A percentile compares a stretch with the other conserved stretches of the same genome.
These are phyloP conservation scores for Hormaphis cornu DNA, from an alignment of 1,140 invertebrate genomes.

Conservation along the genomic window DNA sequence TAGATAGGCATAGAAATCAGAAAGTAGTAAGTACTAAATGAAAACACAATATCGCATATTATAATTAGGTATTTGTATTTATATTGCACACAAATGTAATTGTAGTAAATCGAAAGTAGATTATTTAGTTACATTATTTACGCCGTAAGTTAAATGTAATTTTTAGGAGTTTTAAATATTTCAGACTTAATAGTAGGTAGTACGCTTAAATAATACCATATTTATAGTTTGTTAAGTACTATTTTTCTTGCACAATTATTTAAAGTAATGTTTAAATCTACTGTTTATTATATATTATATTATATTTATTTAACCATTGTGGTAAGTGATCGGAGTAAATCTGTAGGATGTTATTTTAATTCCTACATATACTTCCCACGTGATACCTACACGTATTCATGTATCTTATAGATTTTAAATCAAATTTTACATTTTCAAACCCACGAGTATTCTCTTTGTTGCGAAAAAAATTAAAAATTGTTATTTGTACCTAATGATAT, in stretches of 20 bases:
- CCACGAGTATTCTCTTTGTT: background rate
- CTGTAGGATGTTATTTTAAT: conserved; percentile 23
- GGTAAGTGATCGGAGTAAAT: background rate
- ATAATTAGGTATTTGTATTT: no score
- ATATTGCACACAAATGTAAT: no score
- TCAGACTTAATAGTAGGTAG: background rate
- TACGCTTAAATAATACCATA: background rate
- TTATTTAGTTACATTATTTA: no score
- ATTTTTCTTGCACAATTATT: background rate
- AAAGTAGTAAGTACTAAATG: no score
- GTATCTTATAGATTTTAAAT: background rate
- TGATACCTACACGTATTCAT: conserved; percentile 1
- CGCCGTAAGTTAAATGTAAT: no score
- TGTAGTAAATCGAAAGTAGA: no score
- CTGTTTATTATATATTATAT: background rate
- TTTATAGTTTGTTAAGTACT: no score
- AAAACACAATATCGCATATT: no score
- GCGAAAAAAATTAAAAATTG: background rate
- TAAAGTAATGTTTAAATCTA: background rate
- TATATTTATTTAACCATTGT: no score
- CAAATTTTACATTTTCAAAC: background rate
- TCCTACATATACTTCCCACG: conserved; percentile 4
- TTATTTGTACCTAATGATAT: no score
- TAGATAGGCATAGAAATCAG: no score
- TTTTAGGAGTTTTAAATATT: no score